A percentile compares a stretch with the other conserved stretches of the same genome.
Conservation (phyloP, 1,140 invertebrate species). For the Pogonomyrmex barbatus region DNA sequence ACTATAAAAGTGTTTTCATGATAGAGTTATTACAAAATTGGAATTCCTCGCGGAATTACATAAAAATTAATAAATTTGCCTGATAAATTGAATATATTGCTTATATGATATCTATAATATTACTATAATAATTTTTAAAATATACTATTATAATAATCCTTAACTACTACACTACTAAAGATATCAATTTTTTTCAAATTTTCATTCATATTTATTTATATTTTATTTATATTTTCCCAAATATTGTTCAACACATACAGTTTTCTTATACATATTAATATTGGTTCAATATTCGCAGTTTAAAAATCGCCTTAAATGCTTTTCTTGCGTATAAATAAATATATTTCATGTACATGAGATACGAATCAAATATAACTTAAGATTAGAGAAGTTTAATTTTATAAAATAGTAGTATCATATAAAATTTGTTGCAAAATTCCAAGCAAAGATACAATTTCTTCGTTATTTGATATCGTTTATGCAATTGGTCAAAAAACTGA, state of each 20-base stretch:
- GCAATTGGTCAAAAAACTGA: slow-evolving; percentile 19
- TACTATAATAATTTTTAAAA: neutral
- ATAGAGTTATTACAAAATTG: neutral
- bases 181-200: neutral
- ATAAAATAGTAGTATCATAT: neutral
- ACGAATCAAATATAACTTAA: neutral
- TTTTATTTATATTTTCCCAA: too few species aligned
- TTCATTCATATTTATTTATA: neutral
- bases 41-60: neutral
- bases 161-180: neutral
- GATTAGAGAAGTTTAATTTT: neutral
- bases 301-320: neutral
- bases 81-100: neutral
- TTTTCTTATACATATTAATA: too few species aligned
- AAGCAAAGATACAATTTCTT: slow-evolving; percentile 17
- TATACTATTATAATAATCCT: neutral
- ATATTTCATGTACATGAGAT: neutral
- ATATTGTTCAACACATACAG: too few species aligned
- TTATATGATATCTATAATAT: neutral
- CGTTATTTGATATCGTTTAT: neutral
- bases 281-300: neutral
- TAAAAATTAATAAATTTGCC: neutral
- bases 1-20: neutral
- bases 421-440: slow-evolving; percentile 11
- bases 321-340: neutral